Conservation (phyloP, 2,113 vertebrate genomes). For the Diglossa brunneiventris region DNA sequence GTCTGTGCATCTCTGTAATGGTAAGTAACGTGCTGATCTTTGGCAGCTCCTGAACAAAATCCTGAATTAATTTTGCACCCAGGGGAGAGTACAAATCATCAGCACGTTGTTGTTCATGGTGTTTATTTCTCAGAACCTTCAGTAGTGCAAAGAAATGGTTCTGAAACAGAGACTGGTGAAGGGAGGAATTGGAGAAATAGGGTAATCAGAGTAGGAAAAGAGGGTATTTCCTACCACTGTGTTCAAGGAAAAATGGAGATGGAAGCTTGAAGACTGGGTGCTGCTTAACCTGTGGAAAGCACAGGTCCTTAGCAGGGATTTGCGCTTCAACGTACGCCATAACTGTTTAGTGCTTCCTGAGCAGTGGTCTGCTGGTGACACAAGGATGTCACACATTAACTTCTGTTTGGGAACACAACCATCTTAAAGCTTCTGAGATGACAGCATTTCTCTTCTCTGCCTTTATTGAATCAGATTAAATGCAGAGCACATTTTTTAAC, state of each 20-base stretch:
- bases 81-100: not conserved
- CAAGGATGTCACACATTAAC: not conserved
- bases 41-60: conserved; percentile 26
- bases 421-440: not conserved
- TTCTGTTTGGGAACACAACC: not conserved
- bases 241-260: not conserved
- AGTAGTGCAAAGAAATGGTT: not conserved
- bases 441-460: not conserved
- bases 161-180: not conserved
- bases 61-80: not conserved
- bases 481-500: not conserved
- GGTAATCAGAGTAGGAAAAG: not conserved
- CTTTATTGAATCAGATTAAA: not conserved
- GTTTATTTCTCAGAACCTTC: not conserved
- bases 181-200: not conserved
- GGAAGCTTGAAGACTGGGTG: not conserved
- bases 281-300: not conserved
- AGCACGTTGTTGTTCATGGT: not conserved
- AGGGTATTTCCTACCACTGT: not conserved
- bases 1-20: not conserved
- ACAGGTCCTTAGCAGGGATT: not conserved
- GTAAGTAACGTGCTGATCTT: not conserved
- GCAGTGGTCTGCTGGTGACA: not conserved
- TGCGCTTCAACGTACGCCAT: rapidly evolving
- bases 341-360: not conserved